Evolutionary conservation across 1,140 invertebrate genomes (phyloP).

Genomic region (Gonatopus flavifemur): DNA sequence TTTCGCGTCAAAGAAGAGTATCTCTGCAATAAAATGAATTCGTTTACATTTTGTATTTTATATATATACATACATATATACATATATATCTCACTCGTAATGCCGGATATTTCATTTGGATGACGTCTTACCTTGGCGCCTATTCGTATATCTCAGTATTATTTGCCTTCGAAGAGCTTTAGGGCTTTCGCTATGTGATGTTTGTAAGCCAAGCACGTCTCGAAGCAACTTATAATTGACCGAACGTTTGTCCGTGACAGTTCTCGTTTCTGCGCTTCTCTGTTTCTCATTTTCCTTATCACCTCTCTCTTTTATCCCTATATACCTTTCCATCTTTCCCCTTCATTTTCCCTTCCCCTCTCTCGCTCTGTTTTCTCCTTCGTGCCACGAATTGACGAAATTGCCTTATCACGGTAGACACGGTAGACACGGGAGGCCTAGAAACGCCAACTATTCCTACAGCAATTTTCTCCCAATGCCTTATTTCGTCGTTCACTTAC

Average conservation of each 20-base stretch:
- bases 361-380: slow-evolving; percentile 12
- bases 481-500: not conserved
- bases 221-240: slow-evolving; percentile 48
- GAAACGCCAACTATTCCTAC: slow-evolving; percentile 12
- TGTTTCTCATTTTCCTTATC: too few relatives aligned
- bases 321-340: slow-evolving; percentile 3
- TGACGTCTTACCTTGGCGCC: not conserved
- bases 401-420: slow-evolving; percentile 20
- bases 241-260: slow-evolving; percentile 44
- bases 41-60: too few relatives aligned
- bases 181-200: slow-evolving; percentile 8
- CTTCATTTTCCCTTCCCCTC: not conserved
- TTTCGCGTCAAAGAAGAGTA: too few relatives aligned
- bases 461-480: slow-evolving; percentile 1
- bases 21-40: too few relatives aligned
- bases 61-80: too few relatives aligned
- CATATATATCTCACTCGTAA: too few relatives aligned
- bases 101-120: too few relatives aligned
- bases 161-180: slow-evolving; percentile 4
- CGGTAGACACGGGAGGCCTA: slow-evolving; percentile 14
- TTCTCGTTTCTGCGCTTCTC: slow-evolving; percentile 32
- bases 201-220: slow-evolving; percentile 32
- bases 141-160: not conserved
- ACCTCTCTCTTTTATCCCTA: too few relatives aligned
- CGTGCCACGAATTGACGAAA: slow-evolving; percentile 36